Percentiles rank a stretch among this genome's conserved stretches.
Evolutionary conservation across 2,113 vertebrate genomes (phyloP).

Genomic region (Murina feae): DNA sequence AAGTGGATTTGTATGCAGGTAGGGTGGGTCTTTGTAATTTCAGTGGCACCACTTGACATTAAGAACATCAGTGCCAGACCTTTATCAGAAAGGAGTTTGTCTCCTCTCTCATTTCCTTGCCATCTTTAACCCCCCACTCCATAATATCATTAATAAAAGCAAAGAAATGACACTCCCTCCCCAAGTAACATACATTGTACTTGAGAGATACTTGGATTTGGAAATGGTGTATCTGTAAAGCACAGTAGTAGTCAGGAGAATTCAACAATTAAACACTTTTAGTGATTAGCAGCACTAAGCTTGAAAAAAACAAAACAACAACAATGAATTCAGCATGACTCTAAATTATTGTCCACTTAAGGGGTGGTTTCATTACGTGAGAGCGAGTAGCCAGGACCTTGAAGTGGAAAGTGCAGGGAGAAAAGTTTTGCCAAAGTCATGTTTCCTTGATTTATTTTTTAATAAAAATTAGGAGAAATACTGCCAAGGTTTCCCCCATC

Average conservation of each 20-base stretch:
- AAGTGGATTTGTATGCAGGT: conserved; percentile 26
- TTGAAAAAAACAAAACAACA: conserved; percentile 51
- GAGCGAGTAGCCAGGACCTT: background rate
- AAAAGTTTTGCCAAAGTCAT: background rate
- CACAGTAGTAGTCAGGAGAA: conserved; percentile 57
- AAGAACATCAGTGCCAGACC: background rate
- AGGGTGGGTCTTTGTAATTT: background rate
- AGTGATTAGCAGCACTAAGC: conserved; percentile 27
- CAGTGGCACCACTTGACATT: background rate
- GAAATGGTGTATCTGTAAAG: conserved; percentile 63
- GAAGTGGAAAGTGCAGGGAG: background rate
- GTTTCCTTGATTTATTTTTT: conserved; percentile 43
- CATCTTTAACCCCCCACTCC: conserved; percentile 61
- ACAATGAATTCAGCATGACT: conserved; percentile 8
- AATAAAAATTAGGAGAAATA: conserved; percentile 37
- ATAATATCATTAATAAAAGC: conserved; percentile 61
- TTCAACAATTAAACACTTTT: conserved; percentile 65
- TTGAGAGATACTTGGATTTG: conserved; percentile 43
- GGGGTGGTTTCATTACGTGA: background rate
- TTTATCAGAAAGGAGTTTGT: conserved; percentile 49
- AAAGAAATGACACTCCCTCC: conserved; percentile 61
- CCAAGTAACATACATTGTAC: background rate
- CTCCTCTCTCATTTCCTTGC: conserved; percentile 30
- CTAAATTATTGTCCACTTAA: conserved; percentile 28
- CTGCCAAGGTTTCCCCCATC: background rate